Percentiles rank a stretch among this genome's conserved stretches.
phyloP scores from a whole-genome alignment of 2,888 invertebrate genomes.

The Ethmia dodecea region DNA sequence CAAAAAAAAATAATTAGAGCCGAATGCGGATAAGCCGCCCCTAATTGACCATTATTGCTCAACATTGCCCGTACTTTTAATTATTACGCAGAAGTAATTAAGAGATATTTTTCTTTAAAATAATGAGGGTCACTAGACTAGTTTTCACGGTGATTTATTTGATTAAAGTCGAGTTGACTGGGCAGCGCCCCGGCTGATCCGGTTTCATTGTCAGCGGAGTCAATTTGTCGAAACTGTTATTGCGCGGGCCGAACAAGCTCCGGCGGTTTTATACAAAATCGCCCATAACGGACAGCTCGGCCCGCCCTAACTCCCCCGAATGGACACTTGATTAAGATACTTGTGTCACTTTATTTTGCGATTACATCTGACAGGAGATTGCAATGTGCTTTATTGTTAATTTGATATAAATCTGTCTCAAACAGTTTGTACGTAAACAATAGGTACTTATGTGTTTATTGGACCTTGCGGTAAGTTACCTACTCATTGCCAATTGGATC shows the following conservation, averaged over 20 bases:
- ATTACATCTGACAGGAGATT: constrained; percentile 64
- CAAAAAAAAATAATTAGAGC: constrained; percentile 9
- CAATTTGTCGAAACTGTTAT: constrained; percentile 74
- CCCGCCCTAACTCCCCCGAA: constrained; percentile 57
- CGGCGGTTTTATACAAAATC: constrained; percentile 57
- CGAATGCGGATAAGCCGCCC: constrained; percentile 4
- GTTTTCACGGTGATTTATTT: constrained; percentile 11
- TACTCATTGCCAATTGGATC: no score
- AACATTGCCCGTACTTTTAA: not conserved
- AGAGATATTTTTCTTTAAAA: no score
- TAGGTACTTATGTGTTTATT: not conserved
- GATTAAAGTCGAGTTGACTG: no score
- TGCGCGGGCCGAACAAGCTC: constrained; percentile 43
- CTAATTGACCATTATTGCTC: constrained; percentile 2
- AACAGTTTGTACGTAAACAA: not conserved
- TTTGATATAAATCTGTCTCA: constrained; percentile 44
- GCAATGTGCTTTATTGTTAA: constrained; percentile 62
- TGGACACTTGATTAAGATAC: constrained; percentile 74
- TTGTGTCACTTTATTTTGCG: constrained; percentile 70
- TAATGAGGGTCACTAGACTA: no score
- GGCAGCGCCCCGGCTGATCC: constrained; percentile 42
- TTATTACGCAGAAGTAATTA: not conserved
- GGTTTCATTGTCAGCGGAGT: constrained; percentile 59
- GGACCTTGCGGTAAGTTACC: no score
- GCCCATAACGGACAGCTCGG: constrained; percentile 60